Evolutionary conservation across 2,888 invertebrate species (phyloP).

Genomic region (Campaea margaritaria): DNA sequence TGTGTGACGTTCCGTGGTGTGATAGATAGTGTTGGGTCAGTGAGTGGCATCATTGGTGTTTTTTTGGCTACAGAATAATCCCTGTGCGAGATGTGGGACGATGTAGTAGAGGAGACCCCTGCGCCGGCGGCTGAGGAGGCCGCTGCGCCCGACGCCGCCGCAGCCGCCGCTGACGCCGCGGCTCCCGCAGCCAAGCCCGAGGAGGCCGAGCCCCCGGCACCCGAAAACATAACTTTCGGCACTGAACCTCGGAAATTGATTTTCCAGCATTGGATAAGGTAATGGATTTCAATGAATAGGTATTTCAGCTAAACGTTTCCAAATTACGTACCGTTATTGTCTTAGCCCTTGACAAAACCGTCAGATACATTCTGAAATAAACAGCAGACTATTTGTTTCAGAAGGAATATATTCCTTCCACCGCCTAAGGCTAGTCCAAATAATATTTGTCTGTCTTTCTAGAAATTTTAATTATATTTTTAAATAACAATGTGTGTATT

Average conservation of each 20-base stretch:
- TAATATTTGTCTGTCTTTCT: too few relatives aligned
- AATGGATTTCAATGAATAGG: constrained; percentile 34
- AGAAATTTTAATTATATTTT: too few relatives aligned
- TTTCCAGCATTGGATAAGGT: constrained; percentile 94
- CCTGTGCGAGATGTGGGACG: constrained; percentile 83
- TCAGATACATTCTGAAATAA: too few relatives aligned
- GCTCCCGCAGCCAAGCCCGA: constrained; percentile 67
- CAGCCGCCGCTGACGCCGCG: constrained; percentile 39
- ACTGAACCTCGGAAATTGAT: constrained; percentile 88
- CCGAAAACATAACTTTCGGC: constrained; percentile 72
- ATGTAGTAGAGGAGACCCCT: constrained; percentile 81
- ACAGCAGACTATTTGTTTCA: too few relatives aligned
- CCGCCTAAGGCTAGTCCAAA: too few relatives aligned
- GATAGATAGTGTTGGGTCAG: constrained; percentile 44
- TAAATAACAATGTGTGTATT: too few relatives aligned
- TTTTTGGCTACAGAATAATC: constrained; percentile 69
- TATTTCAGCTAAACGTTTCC: background rate
- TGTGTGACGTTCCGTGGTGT: constrained; percentile 58
- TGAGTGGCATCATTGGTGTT: constrained; percentile 56
- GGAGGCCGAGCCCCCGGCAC: constrained; percentile 74
- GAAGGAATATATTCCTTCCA: too few relatives aligned
- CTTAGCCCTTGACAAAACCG: too few relatives aligned
- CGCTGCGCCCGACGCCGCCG: constrained; percentile 44
- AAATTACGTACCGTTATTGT: too few relatives aligned
- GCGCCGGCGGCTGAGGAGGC: constrained; percentile 57